These are phyloP conservation scores for Oreortyx pictus DNA, from an alignment of 2,797 vertebrate species.

Conservation along the genomic window DNA sequence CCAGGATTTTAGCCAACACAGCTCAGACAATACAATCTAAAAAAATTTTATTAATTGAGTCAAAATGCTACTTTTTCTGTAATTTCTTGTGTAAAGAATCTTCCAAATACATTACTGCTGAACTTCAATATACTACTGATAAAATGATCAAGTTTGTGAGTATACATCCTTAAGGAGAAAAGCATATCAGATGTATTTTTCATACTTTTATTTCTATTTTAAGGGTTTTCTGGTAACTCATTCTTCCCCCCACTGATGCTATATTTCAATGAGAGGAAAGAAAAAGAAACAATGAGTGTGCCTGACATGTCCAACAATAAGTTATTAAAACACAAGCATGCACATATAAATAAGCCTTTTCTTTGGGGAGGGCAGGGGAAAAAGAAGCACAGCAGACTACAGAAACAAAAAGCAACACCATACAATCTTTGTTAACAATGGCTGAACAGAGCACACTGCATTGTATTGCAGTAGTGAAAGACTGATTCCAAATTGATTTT, in stretches of 20 bases:
- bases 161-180: not conserved
- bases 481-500: conserved; percentile 26
- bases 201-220: not conserved
- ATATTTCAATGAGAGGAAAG: not conserved
- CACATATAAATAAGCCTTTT: not conserved
- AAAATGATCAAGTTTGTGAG: not conserved
- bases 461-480: not conserved
- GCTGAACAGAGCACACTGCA: not conserved
- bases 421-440: not conserved
- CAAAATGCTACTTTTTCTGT: not conserved
- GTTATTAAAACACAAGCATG: not conserved
- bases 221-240: not conserved
- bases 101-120: not conserved
- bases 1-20: not conserved
- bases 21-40: not conserved
- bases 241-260: not conserved
- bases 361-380: too few relatives aligned
- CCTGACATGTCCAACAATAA: not conserved
- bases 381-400: not conserved
- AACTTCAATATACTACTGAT: not conserved
- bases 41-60: not conserved
- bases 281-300: not conserved
- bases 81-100: not conserved
- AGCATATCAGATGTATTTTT: not conserved
- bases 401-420: not conserved